Percentiles rank a stretch among this genome's conserved stretches.
Evolutionary conservation across 2,113 vertebrate genomes (phyloP).

Genomic region (Leptocoma aspasia): DNA sequence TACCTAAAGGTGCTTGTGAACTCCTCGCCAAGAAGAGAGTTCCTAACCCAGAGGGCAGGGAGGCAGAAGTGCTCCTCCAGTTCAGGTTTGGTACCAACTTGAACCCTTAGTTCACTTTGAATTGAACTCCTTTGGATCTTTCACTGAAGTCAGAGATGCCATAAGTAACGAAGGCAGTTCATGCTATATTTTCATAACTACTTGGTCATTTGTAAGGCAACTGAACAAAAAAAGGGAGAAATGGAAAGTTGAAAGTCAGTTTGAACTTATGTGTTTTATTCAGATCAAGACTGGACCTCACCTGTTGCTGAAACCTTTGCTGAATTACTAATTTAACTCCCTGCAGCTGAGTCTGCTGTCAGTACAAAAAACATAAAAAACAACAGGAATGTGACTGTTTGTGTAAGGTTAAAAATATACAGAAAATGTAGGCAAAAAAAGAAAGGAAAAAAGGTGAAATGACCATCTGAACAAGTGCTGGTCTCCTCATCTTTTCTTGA

Average conservation of each 20-base stretch:
- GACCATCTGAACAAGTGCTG: neutral
- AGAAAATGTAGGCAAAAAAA: neutral
- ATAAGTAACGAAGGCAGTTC: neutral
- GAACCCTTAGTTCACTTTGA: neutral
- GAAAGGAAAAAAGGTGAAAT: neutral
- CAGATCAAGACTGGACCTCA: neutral
- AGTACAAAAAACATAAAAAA: rapidly evolving
- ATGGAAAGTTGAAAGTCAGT: neutral
- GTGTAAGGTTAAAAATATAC: neutral
- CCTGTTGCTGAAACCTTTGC: neutral
- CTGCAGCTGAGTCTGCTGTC: neutral
- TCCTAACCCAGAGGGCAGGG: neutral
- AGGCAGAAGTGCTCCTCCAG: neutral
- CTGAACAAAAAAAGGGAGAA: neutral
- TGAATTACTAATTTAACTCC: neutral
- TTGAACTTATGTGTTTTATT: neutral
- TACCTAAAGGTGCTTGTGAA: neutral
- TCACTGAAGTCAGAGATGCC: neutral
- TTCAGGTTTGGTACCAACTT: neutral
- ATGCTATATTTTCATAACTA: neutral
- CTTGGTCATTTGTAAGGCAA: neutral
- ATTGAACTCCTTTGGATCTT: neutral
- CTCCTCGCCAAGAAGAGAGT: neutral
- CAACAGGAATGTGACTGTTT: neutral
- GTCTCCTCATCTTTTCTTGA: neutral